A percentile compares a stretch with the other conserved stretches of the same genome.
Conservation (phyloP, 2,113 vertebrate genomes). For the Proteles cristata region DNA sequence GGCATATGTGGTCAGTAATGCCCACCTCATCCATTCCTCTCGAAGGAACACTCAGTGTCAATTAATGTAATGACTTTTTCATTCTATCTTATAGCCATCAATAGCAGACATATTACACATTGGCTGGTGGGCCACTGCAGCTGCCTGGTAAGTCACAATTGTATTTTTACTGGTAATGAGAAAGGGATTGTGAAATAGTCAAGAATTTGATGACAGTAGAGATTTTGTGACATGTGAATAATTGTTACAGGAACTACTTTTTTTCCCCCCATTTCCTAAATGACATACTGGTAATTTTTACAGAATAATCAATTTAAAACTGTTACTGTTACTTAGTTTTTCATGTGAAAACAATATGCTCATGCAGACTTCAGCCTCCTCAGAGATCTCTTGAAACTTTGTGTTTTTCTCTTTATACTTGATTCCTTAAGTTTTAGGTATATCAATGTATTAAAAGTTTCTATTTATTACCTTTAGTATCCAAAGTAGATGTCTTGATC, state of each 20-base stretch:
- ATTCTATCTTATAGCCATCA: constrained; percentile 89
- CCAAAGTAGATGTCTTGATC: not conserved
- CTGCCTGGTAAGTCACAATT: constrained; percentile 93
- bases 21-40: not conserved
- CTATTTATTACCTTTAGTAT: not conserved
- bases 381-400: not conserved
- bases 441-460: not conserved
- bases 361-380: not conserved
- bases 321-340: not conserved
- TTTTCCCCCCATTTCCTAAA: not conserved
- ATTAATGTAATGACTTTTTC: not conserved
- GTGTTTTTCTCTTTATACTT: not conserved
- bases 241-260: not conserved
- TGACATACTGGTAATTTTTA: not conserved
- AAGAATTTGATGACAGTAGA: not conserved
- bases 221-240: not conserved
- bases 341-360: not conserved
- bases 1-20: constrained; percentile 92
- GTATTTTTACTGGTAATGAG: not conserved
- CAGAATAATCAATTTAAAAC: not conserved
- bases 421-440: not conserved
- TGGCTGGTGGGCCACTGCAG: constrained; percentile 98
- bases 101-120: constrained; percentile 95
- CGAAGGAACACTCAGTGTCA: rapidly evolving
- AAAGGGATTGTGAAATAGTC: not conserved